Percentiles rank a stretch among this genome's conserved stretches.
Evolutionary conservation across 2,888 invertebrate species (phyloP).

Genomic region (Drosophila nigricruria): DNA sequence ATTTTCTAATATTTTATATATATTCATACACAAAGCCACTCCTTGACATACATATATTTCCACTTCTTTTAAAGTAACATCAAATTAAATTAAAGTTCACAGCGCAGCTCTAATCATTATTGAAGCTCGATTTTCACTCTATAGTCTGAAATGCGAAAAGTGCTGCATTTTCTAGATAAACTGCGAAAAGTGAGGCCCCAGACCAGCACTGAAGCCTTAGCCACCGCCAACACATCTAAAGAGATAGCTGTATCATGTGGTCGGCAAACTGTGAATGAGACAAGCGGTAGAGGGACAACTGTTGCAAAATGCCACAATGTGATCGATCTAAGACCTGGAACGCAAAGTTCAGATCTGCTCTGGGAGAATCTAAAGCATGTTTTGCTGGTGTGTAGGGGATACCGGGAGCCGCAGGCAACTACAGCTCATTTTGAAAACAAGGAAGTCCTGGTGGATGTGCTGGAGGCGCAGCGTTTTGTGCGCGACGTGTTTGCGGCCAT

Average conservation of each 20-base stretch:
- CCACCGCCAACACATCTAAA: background rate
- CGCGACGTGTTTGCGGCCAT: slow-evolving; percentile 51
- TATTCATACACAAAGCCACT: no score
- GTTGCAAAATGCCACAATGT: background rate
- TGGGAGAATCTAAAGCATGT: slow-evolving; percentile 46
- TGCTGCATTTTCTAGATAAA: slow-evolving; percentile 30
- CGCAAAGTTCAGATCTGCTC: background rate
- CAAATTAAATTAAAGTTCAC: background rate
- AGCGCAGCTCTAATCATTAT: background rate
- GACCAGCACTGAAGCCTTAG: background rate
- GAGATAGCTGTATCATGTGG: background rate
- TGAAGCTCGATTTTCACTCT: background rate
- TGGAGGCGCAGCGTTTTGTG: slow-evolving; percentile 56
- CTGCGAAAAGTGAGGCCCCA: slow-evolving; percentile 28
- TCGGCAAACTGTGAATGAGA: background rate
- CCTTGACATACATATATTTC: background rate
- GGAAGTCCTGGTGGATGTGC: slow-evolving; percentile 34
- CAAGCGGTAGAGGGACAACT: background rate
- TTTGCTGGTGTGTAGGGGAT: slow-evolving; percentile 26
- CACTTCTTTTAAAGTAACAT: background rate
- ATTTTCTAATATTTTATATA: no score
- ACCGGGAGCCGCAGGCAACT: slow-evolving; percentile 5
- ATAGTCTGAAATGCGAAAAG: slow-evolving; percentile 30
- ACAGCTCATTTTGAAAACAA: background rate
- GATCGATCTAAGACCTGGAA: background rate